Percentiles rank a stretch among this genome's conserved stretches.
Conservation (phyloP, 2,113 vertebrate species). For the Accipiter virgatus region DNA sequence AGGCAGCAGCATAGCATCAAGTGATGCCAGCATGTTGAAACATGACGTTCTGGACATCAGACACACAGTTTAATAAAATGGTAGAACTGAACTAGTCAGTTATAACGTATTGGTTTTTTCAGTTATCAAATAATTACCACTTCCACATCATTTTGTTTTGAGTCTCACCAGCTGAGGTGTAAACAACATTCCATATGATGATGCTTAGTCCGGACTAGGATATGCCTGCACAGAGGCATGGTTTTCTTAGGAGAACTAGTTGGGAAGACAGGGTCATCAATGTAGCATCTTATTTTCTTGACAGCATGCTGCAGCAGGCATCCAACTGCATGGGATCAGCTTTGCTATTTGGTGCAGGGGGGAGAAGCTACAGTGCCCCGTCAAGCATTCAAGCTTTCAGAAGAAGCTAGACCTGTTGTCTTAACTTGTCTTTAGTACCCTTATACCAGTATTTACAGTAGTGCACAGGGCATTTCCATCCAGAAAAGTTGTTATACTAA, state of each 20-base stretch:
- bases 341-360: neutral
- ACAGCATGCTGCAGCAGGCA: neutral
- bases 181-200: neutral
- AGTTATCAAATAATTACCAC: neutral
- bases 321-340: neutral
- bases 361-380: neutral
- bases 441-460: neutral
- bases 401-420: neutral
- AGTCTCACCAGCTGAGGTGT: neutral
- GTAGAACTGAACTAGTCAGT: neutral
- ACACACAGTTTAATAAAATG: neutral
- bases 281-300: neutral
- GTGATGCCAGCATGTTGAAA: neutral
- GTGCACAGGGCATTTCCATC: neutral
- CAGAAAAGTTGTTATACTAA: neutral
- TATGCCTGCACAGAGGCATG: neutral
- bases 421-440: neutral
- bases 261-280: neutral
- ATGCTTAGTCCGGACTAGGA: neutral
- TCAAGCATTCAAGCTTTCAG: neutral
- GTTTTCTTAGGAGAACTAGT: neutral
- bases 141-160: neutral
- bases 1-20: neutral
- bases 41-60: neutral
- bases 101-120: rapidly evolving